These are phyloP conservation scores for Villa cingulata DNA, from an alignment of 2,888 invertebrate species.

Conservation along the genomic window DNA sequence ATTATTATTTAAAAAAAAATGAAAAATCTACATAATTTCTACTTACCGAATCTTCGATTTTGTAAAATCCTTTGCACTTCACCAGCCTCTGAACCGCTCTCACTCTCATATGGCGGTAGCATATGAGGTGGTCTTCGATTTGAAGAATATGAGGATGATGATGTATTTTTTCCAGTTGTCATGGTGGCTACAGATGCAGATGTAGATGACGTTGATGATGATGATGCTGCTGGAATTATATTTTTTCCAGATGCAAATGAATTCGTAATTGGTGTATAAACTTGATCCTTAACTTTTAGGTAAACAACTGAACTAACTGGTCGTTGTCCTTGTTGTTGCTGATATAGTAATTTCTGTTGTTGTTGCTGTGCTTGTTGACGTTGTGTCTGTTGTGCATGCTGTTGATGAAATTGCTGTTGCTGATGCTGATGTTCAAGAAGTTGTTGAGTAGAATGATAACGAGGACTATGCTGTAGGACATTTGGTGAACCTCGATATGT, in stretches of 20 bases:
- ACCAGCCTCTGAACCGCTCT: conserved; percentile 58
- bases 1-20: neutral
- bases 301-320: conserved; percentile 2
- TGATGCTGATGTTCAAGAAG: neutral
- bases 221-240: neutral
- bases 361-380: conserved; percentile 1
- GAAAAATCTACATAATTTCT: neutral
- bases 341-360: neutral
- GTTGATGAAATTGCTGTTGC: neutral
- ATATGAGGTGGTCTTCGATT: neutral
- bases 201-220: neutral
- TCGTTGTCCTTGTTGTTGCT: neutral
- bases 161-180: no score
- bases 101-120: conserved; percentile 41
- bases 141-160: conserved; percentile 8
- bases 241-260: neutral
- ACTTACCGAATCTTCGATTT: conserved; percentile 7
- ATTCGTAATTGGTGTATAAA: conserved; percentile 8
- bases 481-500: conserved; percentile 29
- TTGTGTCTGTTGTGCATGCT: neutral
- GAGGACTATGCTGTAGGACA: conserved; percentile 21
- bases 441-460: conserved; percentile 4
- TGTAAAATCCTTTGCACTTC: conserved; percentile 52
- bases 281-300: conserved; percentile 9
- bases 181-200: conserved; percentile 1